Evolutionary conservation across 2,113 vertebrate species (phyloP).

Genomic region (Arizona elegans): DNA sequence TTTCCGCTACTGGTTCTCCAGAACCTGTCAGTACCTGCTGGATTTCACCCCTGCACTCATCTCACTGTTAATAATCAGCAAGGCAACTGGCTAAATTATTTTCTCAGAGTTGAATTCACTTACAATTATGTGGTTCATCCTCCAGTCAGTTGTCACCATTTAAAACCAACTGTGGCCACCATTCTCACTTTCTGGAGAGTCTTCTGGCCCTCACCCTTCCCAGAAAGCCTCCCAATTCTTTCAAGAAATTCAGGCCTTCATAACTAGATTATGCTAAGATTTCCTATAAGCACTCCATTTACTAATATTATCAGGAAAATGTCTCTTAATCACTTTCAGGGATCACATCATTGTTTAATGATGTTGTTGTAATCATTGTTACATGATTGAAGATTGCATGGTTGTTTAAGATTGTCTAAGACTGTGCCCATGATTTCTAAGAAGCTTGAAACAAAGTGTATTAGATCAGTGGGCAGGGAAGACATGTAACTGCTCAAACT

Average conservation of each 20-base stretch:
- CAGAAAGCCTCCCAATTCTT: neutral
- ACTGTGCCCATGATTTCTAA: neutral
- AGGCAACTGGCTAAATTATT: neutral
- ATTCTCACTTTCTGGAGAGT: neutral
- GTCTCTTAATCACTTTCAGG: neutral
- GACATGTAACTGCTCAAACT: neutral
- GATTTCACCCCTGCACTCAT: neutral
- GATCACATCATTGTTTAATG: neutral
- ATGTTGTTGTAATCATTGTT: too few species aligned
- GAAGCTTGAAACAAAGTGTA: neutral
- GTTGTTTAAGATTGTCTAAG: neutral
- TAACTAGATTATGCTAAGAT: neutral
- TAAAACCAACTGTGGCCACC: neutral
- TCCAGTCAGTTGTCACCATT: neutral
- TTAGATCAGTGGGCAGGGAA: neutral
- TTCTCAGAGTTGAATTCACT: neutral
- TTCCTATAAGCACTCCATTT: neutral
- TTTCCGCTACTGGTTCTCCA: too few species aligned
- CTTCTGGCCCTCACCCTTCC: neutral
- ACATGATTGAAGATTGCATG: neutral
- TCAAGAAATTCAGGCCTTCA: neutral
- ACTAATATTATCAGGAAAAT: neutral
- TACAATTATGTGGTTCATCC: neutral
- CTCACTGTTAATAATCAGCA: neutral
- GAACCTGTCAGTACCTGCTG: too few species aligned